Base-by-base conservation (phyloP, 2,888 invertebrate genomes). In the Lissocephala sabroskyi region DNA sequence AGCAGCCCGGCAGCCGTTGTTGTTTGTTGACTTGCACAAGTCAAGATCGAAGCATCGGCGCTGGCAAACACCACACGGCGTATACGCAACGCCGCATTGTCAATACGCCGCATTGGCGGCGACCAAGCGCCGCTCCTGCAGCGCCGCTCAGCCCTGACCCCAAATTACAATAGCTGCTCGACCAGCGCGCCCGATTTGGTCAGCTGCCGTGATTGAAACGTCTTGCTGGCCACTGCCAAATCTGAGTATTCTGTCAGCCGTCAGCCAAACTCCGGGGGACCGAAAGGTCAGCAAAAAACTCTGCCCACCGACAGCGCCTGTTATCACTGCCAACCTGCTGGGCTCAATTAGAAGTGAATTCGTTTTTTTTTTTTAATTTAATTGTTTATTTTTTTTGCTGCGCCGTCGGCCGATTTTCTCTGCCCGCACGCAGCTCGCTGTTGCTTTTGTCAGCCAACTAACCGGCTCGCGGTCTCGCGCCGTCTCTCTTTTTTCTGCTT, bases 281-380 rank as follows among this genome's bases (percentile, higher is more conserved):
- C n/a, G n/a, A n/a, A 63, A 52, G 48, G 59, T 66, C 50, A 10
- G 26, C 11, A n/a, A n/a, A 2, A 35, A 43, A 23, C 36, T 33
- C 13, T n/a, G 44, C 4, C 35, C 37, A 32, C 11, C 11, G 11
- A 32, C 30, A 32, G 30, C 30, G 26, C 26, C 26, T 26, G 26
- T 26, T 6, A 26, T n/a, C 30, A 10, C n/a, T n/a, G n/a, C n/a
- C n/a, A n/a, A n/a, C n/a, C n/a, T n/a, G n/a, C n/a, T n/a, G n/a
- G n/a, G n/a, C 35, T 17, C 30, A 14, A 14, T 30, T 37, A 52
- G 62, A 65, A 59, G 71, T 65, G 65, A 77, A 74, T 77, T 65
- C 65, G 68, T 65, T 68, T 60, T 76, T 76, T 58, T 58, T 73
- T 73, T 55, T 76, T 67, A 76, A 76, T 73, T 67, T 60, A 76